Base-by-base conservation (phyloP, 2,113 vertebrate genomes). In the Bos indicus region DNA sequence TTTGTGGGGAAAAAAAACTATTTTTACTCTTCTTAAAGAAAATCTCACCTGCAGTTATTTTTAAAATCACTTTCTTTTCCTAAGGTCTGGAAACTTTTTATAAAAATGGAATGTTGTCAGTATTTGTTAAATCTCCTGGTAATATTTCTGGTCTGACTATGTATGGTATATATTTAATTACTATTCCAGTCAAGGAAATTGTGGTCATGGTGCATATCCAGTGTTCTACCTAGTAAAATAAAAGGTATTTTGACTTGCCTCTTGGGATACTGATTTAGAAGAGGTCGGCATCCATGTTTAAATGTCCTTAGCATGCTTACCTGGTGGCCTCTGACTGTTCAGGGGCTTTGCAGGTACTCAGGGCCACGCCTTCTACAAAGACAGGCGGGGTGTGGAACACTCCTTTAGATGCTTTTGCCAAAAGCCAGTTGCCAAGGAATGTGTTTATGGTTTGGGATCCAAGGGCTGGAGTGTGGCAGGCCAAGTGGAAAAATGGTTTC, bases 381-480 rank as follows among this genome's bases (percentile, higher is more conserved):
- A 40, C 59, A 82, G 51, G 56, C 0, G 0, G 56, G 86, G 78
- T 52, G 90, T 97, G 93, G 90, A 92, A 85, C 36, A 62, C 19
- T 60, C 54, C 92, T 85, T 30, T 74, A 86, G 77, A 90, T 90
- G 88, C 52, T 92, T 91, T 83, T 97, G 97, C 96, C 98, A 97
- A 95, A 94, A 98, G 90, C 77, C 82, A 21, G 0, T 85, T 96
- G 97, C 96, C 95, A 94, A 95, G 43, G 54, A 96, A 88, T 96
- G 85, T 98, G 97, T 98, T 98, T 96, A 96, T 98, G 97, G 80
- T 94, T 98, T 83, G 84, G 87, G 84, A 90, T 96, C 87, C 96
- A 90, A 97, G 94, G 95, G 51, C 89, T 95, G 54, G 59, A 2
- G 0, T 52, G 78, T 74, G 71, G 84, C 60, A 93, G 82, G 83